These are phyloP conservation scores for Pseudomugil gertrudae DNA, from an alignment of 2,797 vertebrate species.

Conservation along the genomic window DNA sequence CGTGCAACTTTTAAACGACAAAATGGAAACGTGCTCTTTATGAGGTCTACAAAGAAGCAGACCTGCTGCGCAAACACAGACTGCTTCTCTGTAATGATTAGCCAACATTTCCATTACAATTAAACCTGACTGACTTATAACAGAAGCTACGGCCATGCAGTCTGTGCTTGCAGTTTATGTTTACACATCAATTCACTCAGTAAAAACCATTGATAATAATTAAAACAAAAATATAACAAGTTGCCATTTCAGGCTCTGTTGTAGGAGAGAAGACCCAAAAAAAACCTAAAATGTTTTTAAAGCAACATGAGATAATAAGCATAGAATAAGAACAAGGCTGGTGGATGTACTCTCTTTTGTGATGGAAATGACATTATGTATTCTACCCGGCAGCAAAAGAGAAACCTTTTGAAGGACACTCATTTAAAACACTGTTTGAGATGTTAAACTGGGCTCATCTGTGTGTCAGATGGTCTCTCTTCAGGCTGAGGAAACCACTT, in stretches of 20 bases:
- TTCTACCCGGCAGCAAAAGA: constrained; percentile 37
- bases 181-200: background rate
- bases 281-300: too few relatives aligned
- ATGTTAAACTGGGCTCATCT: constrained; percentile 53
- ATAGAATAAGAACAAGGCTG: constrained; percentile 11
- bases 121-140: constrained; percentile 17
- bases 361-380: constrained; percentile 46
- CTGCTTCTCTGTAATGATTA: constrained; percentile 16
- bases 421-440: constrained; percentile 37
- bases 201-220: background rate
- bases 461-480: constrained; percentile 6
- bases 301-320: background rate
- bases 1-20: background rate
- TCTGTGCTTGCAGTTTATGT: background rate
- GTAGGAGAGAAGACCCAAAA: background rate
- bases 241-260: constrained; percentile 10
- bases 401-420: constrained; percentile 48
- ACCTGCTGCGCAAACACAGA: background rate
- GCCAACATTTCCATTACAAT: constrained; percentile 5
- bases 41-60: background rate
- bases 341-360: constrained; percentile 37
- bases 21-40: background rate
- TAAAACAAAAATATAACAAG: background rate
- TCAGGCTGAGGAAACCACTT: constrained; percentile 55
- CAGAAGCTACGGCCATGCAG: background rate